Evolutionary conservation across 2,797 vertebrate genomes (phyloP).

Genomic region (Sebastiscus tertius): DNA sequence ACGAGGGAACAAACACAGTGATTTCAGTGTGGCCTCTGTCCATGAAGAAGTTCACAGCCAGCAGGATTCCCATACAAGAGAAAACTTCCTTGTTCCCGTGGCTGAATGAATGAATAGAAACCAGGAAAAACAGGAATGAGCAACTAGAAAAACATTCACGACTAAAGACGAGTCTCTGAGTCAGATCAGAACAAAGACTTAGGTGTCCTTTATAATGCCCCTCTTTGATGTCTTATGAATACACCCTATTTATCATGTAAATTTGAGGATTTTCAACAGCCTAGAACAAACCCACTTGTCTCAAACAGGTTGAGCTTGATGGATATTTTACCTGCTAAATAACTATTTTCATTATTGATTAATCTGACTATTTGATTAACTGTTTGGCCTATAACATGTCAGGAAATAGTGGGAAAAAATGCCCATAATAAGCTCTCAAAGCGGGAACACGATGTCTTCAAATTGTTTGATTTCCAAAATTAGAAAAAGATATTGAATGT

Average conservation of each 20-base stretch:
- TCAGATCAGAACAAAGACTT: neutral
- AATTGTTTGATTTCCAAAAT: neutral
- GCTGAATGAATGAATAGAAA: conserved; percentile 71
- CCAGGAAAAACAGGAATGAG: neutral
- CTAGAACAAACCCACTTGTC: neutral
- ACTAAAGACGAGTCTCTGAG: neutral
- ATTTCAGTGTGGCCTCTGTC: conserved; percentile 92
- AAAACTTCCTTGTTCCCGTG: conserved; percentile 99
- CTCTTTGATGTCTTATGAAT: neutral
- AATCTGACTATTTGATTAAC: neutral
- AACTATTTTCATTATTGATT: neutral
- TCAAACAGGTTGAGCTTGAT: neutral
- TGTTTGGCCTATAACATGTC: neutral
- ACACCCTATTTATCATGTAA: neutral
- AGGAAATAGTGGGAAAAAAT: neutral
- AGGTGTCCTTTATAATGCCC: neutral
- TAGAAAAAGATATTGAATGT: too few species aligned
- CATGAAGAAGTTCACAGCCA: conserved; percentile 95
- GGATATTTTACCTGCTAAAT: neutral
- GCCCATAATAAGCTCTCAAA: neutral
- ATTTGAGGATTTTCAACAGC: neutral
- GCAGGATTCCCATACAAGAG: conserved; percentile 95
- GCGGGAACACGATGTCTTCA: neutral
- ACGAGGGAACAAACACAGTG: conserved; percentile 95
- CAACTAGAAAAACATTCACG: neutral